Evolutionary conservation across 2,888 invertebrate species (phyloP).

Genomic region (Rhorus exstirpatorius): DNA sequence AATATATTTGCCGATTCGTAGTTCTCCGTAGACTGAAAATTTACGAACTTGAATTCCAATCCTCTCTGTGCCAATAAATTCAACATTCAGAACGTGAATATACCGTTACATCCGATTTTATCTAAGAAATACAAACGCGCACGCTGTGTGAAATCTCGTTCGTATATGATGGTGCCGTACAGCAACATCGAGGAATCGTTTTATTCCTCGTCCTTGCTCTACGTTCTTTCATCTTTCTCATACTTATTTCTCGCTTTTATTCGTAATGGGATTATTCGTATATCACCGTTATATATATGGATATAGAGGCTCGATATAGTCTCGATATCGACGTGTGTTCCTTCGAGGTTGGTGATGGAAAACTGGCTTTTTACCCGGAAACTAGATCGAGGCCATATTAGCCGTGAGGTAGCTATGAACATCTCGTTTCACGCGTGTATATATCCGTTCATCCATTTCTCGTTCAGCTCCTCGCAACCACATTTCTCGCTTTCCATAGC

Average conservation of each 20-base stretch:
- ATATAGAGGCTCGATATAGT: slow-evolving; percentile 22
- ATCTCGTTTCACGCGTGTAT: slow-evolving; percentile 45
- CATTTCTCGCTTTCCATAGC: slow-evolving; percentile 31
- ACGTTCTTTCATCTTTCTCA: slow-evolving; percentile 68
- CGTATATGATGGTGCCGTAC: slow-evolving; percentile 18
- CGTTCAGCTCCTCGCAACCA: slow-evolving; percentile 20
- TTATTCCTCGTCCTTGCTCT: slow-evolving; percentile 73
- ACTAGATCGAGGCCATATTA: slow-evolving; percentile 67
- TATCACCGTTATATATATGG: slow-evolving; percentile 26
- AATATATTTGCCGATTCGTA: background rate
- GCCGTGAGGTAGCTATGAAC: slow-evolving; percentile 52
- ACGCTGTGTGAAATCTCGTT: background rate
- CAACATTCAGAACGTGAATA: slow-evolving; percentile 47
- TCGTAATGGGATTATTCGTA: slow-evolving; percentile 50
- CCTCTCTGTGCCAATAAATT: slow-evolving; percentile 55
- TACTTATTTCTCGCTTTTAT: slow-evolving; percentile 38
- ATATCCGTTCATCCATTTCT: slow-evolving; percentile 42
- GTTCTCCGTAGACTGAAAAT: slow-evolving; percentile 14
- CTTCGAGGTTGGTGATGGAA: slow-evolving; percentile 38
- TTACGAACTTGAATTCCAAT: slow-evolving; percentile 42
- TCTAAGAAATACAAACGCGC: slow-evolving; percentile 41
- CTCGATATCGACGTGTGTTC: slow-evolving; percentile 37
- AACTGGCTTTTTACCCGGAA: slow-evolving; percentile 67
- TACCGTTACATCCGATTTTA: slow-evolving; percentile 64
- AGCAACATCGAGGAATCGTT: slow-evolving; percentile 59